phyloP scores from a whole-genome alignment of 1,140 invertebrate genomes.

The Batillaria attramentaria region DNA sequence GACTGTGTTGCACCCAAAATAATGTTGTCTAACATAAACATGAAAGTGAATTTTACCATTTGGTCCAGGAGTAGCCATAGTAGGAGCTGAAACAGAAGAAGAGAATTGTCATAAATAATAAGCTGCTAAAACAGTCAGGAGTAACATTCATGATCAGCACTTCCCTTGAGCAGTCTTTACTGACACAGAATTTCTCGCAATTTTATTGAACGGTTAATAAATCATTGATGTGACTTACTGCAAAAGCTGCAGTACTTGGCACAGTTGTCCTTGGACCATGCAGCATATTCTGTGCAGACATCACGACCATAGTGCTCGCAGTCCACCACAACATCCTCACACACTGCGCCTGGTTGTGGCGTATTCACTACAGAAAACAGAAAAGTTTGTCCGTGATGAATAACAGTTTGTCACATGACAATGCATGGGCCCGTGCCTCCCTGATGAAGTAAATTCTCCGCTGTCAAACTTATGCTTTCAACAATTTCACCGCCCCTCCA shows the following conservation, averaged over 20 bases:
- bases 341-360: not conserved
- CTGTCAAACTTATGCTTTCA: too few relatives aligned
- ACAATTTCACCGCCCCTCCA: too few relatives aligned
- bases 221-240: conserved; percentile 37
- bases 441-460: too few relatives aligned
- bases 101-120: too few relatives aligned
- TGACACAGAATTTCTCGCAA: not conserved
- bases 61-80: conserved; percentile 42
- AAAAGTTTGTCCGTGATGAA: too few relatives aligned
- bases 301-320: conserved; percentile 50
- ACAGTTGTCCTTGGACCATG: conserved; percentile 56
- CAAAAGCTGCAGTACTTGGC: conserved; percentile 49
- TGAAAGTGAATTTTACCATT: conserved; percentile 38
- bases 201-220: too few relatives aligned
- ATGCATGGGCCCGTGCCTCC: too few relatives aligned
- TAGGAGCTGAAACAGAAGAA: conserved; percentile 39
- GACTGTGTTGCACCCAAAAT: too few relatives aligned
- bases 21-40: not conserved
- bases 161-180: not conserved
- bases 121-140: too few relatives aligned
- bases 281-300: conserved; percentile 40
- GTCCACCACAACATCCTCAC: conserved; percentile 45
- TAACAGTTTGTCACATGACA: too few relatives aligned
- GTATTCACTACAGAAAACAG: too few relatives aligned
- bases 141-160: too few relatives aligned